phyloP scores from a whole-genome alignment of 2,888 invertebrate species.

The Trisateles emortualis region DNA sequence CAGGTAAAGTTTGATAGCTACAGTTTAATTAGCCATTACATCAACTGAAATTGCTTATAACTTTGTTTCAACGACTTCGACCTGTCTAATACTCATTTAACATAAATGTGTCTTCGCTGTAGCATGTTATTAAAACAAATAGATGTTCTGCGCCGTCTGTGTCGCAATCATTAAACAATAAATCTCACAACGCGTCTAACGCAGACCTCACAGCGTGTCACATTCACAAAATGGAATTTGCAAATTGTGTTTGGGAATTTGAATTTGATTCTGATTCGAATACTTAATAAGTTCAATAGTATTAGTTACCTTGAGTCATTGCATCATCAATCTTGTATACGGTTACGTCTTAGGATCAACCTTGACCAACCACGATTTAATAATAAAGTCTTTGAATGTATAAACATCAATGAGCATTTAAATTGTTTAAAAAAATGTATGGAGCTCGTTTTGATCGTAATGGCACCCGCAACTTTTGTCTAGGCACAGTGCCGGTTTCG shows the following conservation, averaged over 20 bases:
- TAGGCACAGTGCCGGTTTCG: constrained; percentile 58
- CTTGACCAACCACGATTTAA: constrained; percentile 29
- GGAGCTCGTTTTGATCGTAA: constrained; percentile 2
- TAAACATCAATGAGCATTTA: constrained; percentile 1
- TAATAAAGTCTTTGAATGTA: background rate
- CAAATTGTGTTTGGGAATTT: constrained; percentile 45
- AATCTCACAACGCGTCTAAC: constrained; percentile 56
- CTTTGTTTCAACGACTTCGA: constrained; percentile 9
- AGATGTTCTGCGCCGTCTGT: constrained; percentile 61
- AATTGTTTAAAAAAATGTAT: background rate
- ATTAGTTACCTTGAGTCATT: constrained; percentile 38
- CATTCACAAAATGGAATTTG: constrained; percentile 40
- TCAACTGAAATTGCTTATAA: constrained; percentile 21
- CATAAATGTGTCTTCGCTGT: constrained; percentile 54
- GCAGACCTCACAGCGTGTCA: constrained; percentile 52
- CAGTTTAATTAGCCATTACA: constrained; percentile 30
- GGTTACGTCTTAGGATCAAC: constrained; percentile 23
- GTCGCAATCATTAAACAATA: constrained; percentile 74
- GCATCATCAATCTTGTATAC: constrained; percentile 49
- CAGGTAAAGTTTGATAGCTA: constrained; percentile 42
- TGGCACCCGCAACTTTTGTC: constrained; percentile 48
- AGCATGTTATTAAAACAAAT: constrained; percentile 75
- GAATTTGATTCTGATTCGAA: constrained; percentile 47
- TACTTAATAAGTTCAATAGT: constrained; percentile 42
- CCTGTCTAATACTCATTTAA: constrained; percentile 12